phyloP scores from a whole-genome alignment of 2,888 invertebrate species.

The Cephus pulcher region DNA sequence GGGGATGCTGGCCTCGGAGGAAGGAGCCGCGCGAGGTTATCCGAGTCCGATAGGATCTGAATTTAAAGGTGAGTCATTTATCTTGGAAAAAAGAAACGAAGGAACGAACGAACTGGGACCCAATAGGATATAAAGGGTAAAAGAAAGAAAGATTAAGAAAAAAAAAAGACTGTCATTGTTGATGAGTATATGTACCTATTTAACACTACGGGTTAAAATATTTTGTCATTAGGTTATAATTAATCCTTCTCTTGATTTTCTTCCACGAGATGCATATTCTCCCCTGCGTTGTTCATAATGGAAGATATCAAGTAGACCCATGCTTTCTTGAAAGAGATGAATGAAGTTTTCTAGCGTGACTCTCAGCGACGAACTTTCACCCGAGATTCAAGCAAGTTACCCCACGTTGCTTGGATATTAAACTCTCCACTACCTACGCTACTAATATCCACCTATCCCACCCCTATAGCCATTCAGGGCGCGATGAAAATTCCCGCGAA shows the following conservation, averaged over 20 bases:
- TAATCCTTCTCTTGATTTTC: neutral
- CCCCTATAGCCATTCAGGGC: neutral
- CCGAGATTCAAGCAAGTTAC: neutral
- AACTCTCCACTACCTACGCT: neutral
- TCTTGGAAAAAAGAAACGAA: neutral
- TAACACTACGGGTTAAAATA: neutral
- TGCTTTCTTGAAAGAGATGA: neutral
- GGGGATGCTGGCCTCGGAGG: neutral
- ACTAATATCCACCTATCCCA: neutral
- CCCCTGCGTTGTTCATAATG: neutral
- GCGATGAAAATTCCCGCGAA: neutral
- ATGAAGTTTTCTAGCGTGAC: neutral
- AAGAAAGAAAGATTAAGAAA: neutral
- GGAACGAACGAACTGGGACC: neutral
- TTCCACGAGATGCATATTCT: neutral
- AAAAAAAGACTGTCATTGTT: neutral
- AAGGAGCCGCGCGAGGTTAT: neutral
- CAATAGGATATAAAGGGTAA: neutral
- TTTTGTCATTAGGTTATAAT: neutral
- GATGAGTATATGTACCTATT: neutral
- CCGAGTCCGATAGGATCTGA: neutral
- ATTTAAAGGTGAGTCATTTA: slow-evolving; percentile 5
- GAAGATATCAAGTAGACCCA: neutral
- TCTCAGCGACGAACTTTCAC: neutral
- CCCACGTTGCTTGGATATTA: neutral